phyloP scores from a whole-genome alignment of 2,113 vertebrate genomes.

The Urocynchramus pylzowi region DNA sequence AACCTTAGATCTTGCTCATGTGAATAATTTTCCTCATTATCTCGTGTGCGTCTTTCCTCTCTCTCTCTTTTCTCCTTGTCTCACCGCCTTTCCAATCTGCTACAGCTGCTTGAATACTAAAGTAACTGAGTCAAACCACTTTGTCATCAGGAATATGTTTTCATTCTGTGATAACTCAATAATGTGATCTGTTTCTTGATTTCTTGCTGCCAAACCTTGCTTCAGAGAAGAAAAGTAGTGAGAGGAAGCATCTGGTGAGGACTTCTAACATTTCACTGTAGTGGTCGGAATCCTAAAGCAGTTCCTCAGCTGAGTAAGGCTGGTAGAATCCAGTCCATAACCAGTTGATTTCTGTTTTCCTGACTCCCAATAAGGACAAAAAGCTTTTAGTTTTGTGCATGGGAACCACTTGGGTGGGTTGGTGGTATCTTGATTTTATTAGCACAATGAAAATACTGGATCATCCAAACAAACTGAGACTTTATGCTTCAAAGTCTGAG shows the following conservation, averaged over 20 bases:
- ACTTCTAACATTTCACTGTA: background rate
- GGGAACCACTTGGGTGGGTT: background rate
- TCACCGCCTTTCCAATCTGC: conserved; percentile 38
- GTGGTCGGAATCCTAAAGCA: background rate
- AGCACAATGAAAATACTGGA: background rate
- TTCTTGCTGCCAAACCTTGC: background rate
- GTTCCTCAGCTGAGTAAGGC: background rate
- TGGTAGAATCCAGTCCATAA: background rate
- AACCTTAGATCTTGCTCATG: conserved; percentile 45
- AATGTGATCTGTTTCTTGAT: conserved; percentile 20
- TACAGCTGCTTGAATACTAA: conserved; percentile 42
- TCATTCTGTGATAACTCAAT: conserved; percentile 23
- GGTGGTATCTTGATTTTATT: background rate
- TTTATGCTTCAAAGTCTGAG: background rate
- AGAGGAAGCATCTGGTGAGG: background rate
- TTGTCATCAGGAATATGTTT: conserved; percentile 34
- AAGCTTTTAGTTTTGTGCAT: background rate
- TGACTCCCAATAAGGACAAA: background rate
- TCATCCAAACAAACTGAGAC: background rate
- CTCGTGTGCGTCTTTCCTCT: background rate
- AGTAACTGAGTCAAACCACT: conserved; percentile 39
- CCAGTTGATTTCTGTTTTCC: background rate
- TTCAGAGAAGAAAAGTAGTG: background rate
- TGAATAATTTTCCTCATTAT: conserved; percentile 52
- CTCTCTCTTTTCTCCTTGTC: conserved; percentile 40